phyloP scores from a whole-genome alignment of 2,797 vertebrate genomes.

The Zonotrichia albicollis region DNA sequence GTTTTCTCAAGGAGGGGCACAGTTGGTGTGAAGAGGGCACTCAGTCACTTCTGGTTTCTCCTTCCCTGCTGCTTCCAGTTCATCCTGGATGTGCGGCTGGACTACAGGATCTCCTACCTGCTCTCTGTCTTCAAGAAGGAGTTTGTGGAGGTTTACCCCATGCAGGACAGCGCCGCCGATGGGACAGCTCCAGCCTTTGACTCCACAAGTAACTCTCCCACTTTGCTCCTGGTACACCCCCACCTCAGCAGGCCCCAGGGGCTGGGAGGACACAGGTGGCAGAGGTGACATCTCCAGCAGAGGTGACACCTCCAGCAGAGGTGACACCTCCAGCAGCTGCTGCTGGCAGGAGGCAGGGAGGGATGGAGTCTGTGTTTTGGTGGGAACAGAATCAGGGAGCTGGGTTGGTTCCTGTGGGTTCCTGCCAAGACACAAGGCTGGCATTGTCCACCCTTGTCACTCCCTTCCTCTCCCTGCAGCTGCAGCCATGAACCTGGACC shows the following conservation, averaged over 20 bases:
- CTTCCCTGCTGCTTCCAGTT: constrained; percentile 67
- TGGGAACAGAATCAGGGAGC: background rate
- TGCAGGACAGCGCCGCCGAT: constrained; percentile 87
- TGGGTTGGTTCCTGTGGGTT: background rate
- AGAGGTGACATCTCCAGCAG: background rate
- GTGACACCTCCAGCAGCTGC: background rate
- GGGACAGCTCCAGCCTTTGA: constrained; percentile 89
- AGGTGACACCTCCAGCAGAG: background rate
- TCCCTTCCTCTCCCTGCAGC: constrained; percentile 55
- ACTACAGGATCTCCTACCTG: constrained; percentile 94
- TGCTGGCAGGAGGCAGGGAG: background rate
- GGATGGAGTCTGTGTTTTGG: background rate
- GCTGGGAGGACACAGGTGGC: background rate
- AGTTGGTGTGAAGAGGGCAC: background rate
- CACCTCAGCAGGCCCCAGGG: background rate
- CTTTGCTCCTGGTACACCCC: background rate
- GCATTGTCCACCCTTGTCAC: fast-evolving
- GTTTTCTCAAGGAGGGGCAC: background rate
- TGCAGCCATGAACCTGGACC: constrained; percentile 90
- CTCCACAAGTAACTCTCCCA: constrained; percentile 75
- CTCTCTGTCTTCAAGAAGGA: constrained; percentile 99
- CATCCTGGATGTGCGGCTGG: constrained; percentile 91
- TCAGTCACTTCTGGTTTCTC: background rate
- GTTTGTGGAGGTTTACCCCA: constrained; percentile 94
- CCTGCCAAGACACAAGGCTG: background rate